Evolutionary conservation across 2,888 invertebrate species (phyloP).

Genomic region (Drosophila testacea): DNA sequence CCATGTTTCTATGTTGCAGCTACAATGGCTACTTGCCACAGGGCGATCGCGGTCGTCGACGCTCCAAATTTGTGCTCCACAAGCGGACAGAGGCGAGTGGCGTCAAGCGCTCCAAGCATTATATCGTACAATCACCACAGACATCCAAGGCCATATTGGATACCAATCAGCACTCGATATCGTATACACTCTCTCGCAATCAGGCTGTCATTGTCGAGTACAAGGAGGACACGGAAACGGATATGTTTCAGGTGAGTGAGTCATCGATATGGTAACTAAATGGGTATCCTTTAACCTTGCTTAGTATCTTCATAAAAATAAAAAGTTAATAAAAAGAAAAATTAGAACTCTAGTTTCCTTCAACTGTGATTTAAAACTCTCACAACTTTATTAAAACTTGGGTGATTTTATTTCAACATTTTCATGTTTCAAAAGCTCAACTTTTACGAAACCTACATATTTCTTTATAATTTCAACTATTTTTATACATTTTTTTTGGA

Average conservation of each 20-base stretch:
- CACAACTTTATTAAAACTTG: not conserved
- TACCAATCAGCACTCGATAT: constrained; percentile 97
- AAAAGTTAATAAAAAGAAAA: too few relatives aligned
- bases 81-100: constrained; percentile 95
- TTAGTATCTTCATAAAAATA: too few relatives aligned
- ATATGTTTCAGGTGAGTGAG: constrained; percentile 98
- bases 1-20: constrained; percentile 86
- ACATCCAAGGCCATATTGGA: constrained; percentile 97
- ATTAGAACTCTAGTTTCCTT: too few relatives aligned
- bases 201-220: constrained; percentile 99
- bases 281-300: not conserved
- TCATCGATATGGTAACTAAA: not conserved
- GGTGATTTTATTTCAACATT: not conserved
- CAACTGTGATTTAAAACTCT: not conserved
- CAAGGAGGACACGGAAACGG: constrained; percentile 96
- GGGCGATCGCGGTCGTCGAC: constrained; percentile 96
- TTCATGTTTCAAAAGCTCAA: too few relatives aligned
- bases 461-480: too few relatives aligned
- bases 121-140: constrained; percentile 97
- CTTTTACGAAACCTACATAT: too few relatives aligned
- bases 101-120: constrained; percentile 97
- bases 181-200: constrained; percentile 97
- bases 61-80: constrained; percentile 97
- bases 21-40: constrained; percentile 98
- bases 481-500: too few relatives aligned